A percentile compares a stretch with the other conserved stretches of the same genome.
Conservation (phyloP, 2,888 invertebrate genomes). For the Pardosa pseudoannulata region DNA sequence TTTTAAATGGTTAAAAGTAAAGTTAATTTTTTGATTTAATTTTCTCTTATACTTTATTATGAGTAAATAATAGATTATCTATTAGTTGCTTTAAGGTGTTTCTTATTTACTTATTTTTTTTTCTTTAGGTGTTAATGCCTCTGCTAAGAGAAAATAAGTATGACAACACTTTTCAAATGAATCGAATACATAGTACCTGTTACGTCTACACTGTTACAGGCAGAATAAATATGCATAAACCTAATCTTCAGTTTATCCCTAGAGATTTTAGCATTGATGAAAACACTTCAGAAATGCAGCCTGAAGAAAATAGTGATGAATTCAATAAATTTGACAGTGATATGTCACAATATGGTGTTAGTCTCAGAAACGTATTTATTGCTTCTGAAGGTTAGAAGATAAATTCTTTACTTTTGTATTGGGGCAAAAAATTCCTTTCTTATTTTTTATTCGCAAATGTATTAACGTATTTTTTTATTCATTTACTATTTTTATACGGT, state of each 20-base stretch:
- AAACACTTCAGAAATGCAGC: background rate
- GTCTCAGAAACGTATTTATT: conserved; percentile 78
- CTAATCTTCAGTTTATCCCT: conserved; percentile 94
- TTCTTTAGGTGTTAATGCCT: conserved; percentile 77
- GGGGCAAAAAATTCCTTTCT: too few relatives aligned
- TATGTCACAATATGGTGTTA: conserved; percentile 74
- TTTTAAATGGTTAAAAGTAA: too few relatives aligned
- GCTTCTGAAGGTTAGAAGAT: conserved; percentile 77
- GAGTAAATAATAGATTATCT: too few relatives aligned
- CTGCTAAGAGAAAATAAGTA: conserved; percentile 76
- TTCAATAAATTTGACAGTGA: conserved; percentile 19
- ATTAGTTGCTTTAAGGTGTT: too few relatives aligned
- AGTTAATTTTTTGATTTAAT: too few relatives aligned
- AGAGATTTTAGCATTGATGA: conserved; percentile 83
- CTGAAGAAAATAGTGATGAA: background rate
- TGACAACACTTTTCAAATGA: conserved; percentile 75
- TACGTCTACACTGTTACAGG: conserved; percentile 81
- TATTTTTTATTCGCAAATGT: too few relatives aligned
- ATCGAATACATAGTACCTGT: conserved; percentile 76
- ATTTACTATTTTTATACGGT: too few relatives aligned
- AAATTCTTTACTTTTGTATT: too few relatives aligned
- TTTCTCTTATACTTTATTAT: too few relatives aligned
- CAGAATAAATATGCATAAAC: conserved; percentile 92
- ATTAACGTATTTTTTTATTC: too few relatives aligned
- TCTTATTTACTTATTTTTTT: too few relatives aligned